Conservation (phyloP, 2,113 vertebrate species). For the Porphyrio hochstetteri region DNA sequence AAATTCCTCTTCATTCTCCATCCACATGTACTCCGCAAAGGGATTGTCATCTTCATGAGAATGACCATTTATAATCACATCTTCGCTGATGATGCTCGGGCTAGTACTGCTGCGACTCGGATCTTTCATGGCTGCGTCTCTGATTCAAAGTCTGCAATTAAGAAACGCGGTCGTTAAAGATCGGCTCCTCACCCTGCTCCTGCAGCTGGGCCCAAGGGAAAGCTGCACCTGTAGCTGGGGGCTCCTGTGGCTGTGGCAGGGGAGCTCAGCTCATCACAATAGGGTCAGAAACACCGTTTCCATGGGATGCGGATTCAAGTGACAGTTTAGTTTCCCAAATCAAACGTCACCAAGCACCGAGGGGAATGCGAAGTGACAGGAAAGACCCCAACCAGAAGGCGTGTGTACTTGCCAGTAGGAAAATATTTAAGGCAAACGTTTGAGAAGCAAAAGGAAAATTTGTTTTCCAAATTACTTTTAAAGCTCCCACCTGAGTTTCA, state of each 20-base stretch:
- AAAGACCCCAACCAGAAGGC: background rate
- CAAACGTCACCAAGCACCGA: background rate
- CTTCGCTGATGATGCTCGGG: constrained; percentile 80
- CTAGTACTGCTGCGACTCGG: constrained; percentile 83
- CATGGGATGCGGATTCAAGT: accelerated
- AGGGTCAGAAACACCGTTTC: accelerated
- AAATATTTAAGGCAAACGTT: background rate
- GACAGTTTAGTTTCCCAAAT: background rate
- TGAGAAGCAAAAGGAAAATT: background rate
- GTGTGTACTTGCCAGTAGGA: accelerated
- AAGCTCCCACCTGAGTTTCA: background rate
- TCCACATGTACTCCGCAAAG: constrained; percentile 95
- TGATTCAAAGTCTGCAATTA: constrained; percentile 59
- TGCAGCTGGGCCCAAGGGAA: background rate
- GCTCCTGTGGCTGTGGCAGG: accelerated
- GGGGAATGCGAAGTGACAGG: background rate
- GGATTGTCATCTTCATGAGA: constrained; percentile 87
- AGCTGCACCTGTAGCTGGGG: background rate
- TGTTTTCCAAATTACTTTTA: background rate
- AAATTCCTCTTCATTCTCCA: constrained; percentile 95
- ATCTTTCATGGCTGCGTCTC: constrained; percentile 85
- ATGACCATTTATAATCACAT: constrained; percentile 84
- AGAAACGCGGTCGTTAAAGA: background rate
- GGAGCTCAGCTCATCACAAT: background rate
- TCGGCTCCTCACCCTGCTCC: background rate